phyloP scores from a whole-genome alignment of 2,888 invertebrate genomes.

The Ptychoptera contaminata region DNA sequence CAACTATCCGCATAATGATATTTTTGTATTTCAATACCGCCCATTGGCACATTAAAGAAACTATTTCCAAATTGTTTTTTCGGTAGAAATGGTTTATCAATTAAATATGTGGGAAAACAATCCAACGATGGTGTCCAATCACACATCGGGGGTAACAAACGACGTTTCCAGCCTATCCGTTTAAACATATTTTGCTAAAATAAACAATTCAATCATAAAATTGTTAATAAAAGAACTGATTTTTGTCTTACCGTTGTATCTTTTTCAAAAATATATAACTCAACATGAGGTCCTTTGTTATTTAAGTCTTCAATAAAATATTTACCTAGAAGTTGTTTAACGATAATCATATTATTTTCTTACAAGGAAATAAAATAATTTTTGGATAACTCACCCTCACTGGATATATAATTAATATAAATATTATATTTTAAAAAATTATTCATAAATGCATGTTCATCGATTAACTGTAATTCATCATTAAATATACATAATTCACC shows the following conservation, averaged over 20 bases:
- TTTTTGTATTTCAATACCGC: slow-evolving; percentile 8
- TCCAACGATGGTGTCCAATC: slow-evolving; percentile 7
- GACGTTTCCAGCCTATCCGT: slow-evolving; percentile 3
- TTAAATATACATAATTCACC: slow-evolving; percentile 6
- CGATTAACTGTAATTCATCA: slow-evolving; percentile 2
- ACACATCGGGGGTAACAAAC: slow-evolving; percentile 5
- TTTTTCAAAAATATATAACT: slow-evolving; percentile 4
- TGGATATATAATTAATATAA: slow-evolving; percentile 1
- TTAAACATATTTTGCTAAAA: slow-evolving; percentile 6
- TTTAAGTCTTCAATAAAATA: background rate
- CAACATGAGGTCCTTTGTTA: slow-evolving; percentile 2
- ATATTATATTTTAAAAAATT: slow-evolving; percentile 2
- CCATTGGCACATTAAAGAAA: slow-evolving; percentile 5
- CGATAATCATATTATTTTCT: background rate
- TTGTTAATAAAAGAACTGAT: background rate
- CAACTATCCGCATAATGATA: slow-evolving; percentile 7
- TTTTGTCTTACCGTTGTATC: slow-evolving; percentile 3
- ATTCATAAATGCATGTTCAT: slow-evolving; percentile 3
- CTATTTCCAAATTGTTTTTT: background rate
- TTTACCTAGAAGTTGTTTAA: background rate
- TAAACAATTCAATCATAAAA: background rate
- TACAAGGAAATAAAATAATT: too few species aligned
- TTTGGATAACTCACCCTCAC: slow-evolving; percentile 1
- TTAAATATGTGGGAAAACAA: slow-evolving; percentile 7
- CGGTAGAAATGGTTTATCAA: slow-evolving; percentile 2